Percentiles rank a stretch among this genome's conserved stretches.
These are phyloP conservation scores for Echiichthys vipera DNA, from an alignment of 2,797 vertebrate genomes.

Conservation along the genomic window DNA sequence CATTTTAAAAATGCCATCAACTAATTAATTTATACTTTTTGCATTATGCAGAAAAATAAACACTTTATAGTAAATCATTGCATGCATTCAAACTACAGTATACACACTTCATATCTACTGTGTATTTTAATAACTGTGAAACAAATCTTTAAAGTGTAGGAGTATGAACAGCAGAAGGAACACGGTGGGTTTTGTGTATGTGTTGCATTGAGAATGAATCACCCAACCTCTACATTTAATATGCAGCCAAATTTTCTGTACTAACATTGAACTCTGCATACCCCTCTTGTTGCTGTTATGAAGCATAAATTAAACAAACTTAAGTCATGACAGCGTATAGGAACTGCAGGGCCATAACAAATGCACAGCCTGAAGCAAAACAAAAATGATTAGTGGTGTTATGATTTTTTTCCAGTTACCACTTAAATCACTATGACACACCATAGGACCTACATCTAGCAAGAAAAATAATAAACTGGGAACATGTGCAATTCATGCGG, in stretches of 20 bases:
- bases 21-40: conserved; percentile 18
- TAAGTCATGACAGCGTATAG: conserved; percentile 34
- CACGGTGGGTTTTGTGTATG: conserved; percentile 27
- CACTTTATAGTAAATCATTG: neutral
- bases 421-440: conserved; percentile 53
- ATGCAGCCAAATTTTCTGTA: conserved; percentile 9
- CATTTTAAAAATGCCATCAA: neutral
- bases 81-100: conserved; percentile 17
- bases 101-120: neutral
- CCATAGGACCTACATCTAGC: conserved; percentile 28
- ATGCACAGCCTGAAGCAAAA: conserved; percentile 48
- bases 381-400: conserved; percentile 56
- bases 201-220: conserved; percentile 23
- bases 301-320: conserved; percentile 54
- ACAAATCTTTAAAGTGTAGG: neutral
- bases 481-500: conserved; percentile 21
- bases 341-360: conserved; percentile 43
- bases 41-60: neutral
- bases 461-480: conserved; percentile 34
- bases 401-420: conserved; percentile 32
- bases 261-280: conserved; percentile 34
- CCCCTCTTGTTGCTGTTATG: conserved; percentile 9
- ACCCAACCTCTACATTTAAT: conserved; percentile 16
- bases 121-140: neutral
- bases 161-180: conserved; percentile 17